Evolutionary conservation across 2,888 invertebrate species (phyloP).

Genomic region (Aphodius granarius): DNA sequence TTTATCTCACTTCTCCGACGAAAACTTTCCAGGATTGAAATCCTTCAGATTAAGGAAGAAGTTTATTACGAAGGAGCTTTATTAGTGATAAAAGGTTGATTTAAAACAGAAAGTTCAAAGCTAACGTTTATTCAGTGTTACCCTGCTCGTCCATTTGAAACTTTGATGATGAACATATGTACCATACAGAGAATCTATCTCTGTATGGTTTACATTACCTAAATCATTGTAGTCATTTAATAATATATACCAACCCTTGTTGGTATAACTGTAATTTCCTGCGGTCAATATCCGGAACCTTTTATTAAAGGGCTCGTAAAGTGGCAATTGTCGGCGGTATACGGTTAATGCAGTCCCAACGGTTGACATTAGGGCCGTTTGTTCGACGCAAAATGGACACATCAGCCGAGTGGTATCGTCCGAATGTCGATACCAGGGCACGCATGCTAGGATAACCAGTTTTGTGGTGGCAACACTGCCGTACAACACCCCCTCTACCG

Average conservation of each 20-base stretch:
- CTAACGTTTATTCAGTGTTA: too few species aligned
- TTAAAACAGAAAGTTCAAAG: neutral
- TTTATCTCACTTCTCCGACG: neutral
- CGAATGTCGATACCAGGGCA: neutral
- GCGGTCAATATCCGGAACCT: neutral
- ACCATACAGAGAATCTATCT: too few species aligned
- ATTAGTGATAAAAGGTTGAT: neutral
- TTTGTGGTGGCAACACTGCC: neutral
- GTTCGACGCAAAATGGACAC: neutral
- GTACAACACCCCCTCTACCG: neutral
- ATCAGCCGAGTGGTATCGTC: neutral
- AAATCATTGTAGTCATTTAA: neutral
- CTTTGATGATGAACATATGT: too few species aligned
- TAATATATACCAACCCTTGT: neutral
- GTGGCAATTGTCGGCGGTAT: neutral
- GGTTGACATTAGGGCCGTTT: neutral
- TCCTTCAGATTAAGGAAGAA: neutral
- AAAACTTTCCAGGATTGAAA: neutral
- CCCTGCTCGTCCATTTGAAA: too few species aligned
- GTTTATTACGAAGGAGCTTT: neutral
- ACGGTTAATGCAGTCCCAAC: neutral
- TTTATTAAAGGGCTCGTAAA: neutral
- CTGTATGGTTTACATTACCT: too few species aligned
- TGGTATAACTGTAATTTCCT: neutral
- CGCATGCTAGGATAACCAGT: neutral